Base-by-base conservation (phyloP, 1,140 invertebrate genomes). In the Tetramorium simillimum region DNA sequence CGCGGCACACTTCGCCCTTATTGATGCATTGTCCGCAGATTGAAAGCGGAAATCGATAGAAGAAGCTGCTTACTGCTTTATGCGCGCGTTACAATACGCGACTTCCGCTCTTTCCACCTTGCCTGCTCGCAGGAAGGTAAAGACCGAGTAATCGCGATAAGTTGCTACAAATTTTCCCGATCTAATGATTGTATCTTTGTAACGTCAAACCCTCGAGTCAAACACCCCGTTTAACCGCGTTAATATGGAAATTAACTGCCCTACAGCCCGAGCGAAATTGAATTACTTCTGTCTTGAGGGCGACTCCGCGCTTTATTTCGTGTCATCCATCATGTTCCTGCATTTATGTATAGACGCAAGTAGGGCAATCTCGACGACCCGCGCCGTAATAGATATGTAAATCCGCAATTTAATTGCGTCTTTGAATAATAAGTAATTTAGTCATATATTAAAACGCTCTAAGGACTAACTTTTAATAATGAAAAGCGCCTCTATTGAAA, bases 321-420 rank as follows among this genome's bases (percentile, higher is more conserved):
- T 81, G 65, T 86, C 87, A 86, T 88, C 67, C 67, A 80, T 88
- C 87, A 86, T 73, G 67, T 75, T 49, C 56, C 56, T 60, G 67
- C 87, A 86, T 86, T 88, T 82, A 86, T 82, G 87, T 86, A 76
- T 60, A 65, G 85, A 53, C 85, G 85, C 80, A 65, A 81, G 85
- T 76, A 62, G 85, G 87, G 76, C 86, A 89, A 85, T 84, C 86
- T 84, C 43, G 58, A 21, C 49, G 62, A 60, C 21, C 60, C 73
- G 18, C 78, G 21, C 24, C 51, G 75, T 87, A 89, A 87, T 90
- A 77, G 89, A 90, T 90, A 89, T 89, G 88, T 89, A 90, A 90
- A 90, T 90, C 76, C 72, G 75, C 76, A 89, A 90, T 90, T 90
- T 90, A 90, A 90, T 90, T 89, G 88, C 89, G 67, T 40, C 73